phyloP scores from a whole-genome alignment of 2,113 vertebrate genomes.

The Cairina moschata region DNA sequence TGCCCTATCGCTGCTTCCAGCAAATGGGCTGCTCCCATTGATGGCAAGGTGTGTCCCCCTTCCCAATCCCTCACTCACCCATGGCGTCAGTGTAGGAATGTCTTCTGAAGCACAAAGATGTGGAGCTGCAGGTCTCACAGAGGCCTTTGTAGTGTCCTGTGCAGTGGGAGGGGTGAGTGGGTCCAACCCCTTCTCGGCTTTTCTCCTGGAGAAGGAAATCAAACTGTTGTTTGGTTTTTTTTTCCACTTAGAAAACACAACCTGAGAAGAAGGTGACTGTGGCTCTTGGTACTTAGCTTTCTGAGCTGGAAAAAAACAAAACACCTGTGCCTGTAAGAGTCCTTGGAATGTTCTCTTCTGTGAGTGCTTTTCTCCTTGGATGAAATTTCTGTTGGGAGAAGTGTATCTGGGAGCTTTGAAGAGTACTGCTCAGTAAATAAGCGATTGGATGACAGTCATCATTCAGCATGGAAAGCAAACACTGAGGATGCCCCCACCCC shows the following conservation, averaged over 20 bases:
- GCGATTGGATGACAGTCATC: background rate
- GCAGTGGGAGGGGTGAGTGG: background rate
- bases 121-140: accelerated
- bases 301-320: slow-evolving; percentile 4
- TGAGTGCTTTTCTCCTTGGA: background rate
- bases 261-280: background rate
- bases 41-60: accelerated
- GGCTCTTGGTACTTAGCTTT: background rate
- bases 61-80: slow-evolving; percentile 24
- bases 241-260: background rate
- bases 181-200: background rate
- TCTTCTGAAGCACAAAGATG: background rate
- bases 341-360: slow-evolving; percentile 13
- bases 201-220: too few relatives aligned
- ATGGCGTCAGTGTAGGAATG: accelerated
- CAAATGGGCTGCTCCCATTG: background rate
- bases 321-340: background rate
- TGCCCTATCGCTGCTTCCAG: background rate
- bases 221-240: background rate
- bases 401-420: background rate
- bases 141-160: background rate
- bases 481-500: background rate
- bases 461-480: background rate
- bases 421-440: background rate
- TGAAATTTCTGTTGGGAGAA: slow-evolving; percentile 23